phyloP scores from a whole-genome alignment of 2,113 vertebrate genomes.

The Archocentrus centrarchus region DNA sequence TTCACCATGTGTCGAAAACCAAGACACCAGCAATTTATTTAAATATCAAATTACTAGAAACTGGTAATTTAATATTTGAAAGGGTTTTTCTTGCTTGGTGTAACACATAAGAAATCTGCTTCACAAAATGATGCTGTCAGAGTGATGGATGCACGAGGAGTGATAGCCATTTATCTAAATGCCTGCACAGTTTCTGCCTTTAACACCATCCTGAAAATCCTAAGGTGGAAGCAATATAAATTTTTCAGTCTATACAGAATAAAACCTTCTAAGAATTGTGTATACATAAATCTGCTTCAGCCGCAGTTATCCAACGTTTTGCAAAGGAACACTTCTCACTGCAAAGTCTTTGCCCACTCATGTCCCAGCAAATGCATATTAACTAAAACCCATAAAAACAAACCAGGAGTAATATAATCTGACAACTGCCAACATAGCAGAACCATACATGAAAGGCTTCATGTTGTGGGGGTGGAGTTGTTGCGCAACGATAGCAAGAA shows the following conservation, averaged over 20 bases:
- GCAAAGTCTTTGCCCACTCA: slow-evolving; percentile 2
- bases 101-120: neutral
- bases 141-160: neutral
- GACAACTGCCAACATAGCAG: slow-evolving; percentile 10
- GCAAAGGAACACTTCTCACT: neutral
- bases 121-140: neutral
- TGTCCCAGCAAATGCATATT: neutral
- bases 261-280: neutral
- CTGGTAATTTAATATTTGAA: neutral
- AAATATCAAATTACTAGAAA: too few species aligned
- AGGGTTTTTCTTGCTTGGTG: neutral
- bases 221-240: neutral
- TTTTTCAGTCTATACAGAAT: neutral
- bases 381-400: slow-evolving; percentile 5
- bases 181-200: neutral
- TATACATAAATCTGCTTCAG: neutral
- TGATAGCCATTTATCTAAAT: neutral
- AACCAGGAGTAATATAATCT: slow-evolving; percentile 3
- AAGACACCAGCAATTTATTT: too few species aligned
- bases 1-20: neutral
- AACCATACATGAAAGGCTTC: slow-evolving; percentile 32
- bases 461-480: slow-evolving; percentile 21
- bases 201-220: neutral
- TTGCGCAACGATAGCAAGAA: slow-evolving; percentile 37
- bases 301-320: neutral